Conservation (phyloP, 2,797 vertebrate species). For the Brotula barbata region DNA sequence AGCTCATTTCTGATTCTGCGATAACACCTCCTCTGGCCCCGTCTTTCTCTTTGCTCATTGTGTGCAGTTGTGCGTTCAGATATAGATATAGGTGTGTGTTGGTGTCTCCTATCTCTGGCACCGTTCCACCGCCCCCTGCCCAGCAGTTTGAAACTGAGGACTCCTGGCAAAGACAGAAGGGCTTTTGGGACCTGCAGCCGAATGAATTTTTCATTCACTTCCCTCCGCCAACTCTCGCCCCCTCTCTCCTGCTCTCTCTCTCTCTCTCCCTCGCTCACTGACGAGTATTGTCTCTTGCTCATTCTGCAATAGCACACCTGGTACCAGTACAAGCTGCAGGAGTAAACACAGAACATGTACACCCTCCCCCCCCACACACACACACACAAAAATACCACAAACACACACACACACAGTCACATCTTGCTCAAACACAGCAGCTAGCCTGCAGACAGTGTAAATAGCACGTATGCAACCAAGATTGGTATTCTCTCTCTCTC, state of each 20-base stretch:
- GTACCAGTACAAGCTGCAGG: constrained; percentile 46
- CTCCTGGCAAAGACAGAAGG: constrained; percentile 74
- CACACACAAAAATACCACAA: constrained; percentile 20
- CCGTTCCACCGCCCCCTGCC: constrained; percentile 61
- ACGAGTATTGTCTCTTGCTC: constrained; percentile 59
- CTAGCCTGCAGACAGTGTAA: constrained; percentile 63
- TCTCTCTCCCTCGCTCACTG: constrained; percentile 37
- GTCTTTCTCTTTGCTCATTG: constrained; percentile 19
- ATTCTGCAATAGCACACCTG: constrained; percentile 62
- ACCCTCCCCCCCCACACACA: constrained; percentile 10
- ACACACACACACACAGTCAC: constrained; percentile 34
- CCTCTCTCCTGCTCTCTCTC: constrained; percentile 25
- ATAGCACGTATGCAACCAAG: constrained; percentile 54
- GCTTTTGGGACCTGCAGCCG: constrained; percentile 72
- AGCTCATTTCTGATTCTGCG: constrained; percentile 53
- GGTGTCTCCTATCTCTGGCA: constrained; percentile 46
- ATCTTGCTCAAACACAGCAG: constrained; percentile 54
- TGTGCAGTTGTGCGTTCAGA: constrained; percentile 6
- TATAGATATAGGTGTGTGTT: constrained; percentile 12
- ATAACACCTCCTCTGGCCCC: constrained; percentile 50
- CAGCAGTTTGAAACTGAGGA: constrained; percentile 70
- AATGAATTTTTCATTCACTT: constrained; percentile 80
- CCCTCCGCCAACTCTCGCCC: constrained; percentile 52
- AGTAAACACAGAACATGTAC: constrained; percentile 49
- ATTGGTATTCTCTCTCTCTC: constrained; percentile 44